Conservation (phyloP, 2,797 vertebrate species). For the Synanceia verrucosa region DNA sequence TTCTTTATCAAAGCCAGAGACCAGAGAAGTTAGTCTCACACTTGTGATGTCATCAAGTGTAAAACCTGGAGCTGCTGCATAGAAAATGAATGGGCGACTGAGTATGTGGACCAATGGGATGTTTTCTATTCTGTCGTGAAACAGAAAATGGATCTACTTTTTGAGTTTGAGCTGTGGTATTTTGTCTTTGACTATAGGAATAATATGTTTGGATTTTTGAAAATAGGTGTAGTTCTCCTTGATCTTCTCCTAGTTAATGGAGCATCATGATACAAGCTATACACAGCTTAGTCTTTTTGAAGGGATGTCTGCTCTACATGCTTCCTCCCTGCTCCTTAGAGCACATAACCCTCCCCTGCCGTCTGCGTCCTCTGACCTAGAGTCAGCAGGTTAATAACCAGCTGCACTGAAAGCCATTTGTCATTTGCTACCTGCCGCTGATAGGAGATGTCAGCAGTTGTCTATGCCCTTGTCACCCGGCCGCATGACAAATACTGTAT, state of each 20-base stretch:
- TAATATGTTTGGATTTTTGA: neutral
- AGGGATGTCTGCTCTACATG: neutral
- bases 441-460: slow-evolving; percentile 69
- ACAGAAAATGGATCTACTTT: neutral
- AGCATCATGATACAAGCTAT: neutral
- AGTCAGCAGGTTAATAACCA: slow-evolving; percentile 78
- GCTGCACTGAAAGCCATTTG: slow-evolving; percentile 67
- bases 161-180: neutral
- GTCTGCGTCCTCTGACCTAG: slow-evolving; percentile 63
- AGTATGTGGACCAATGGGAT: too few species aligned
- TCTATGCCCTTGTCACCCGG: slow-evolving; percentile 72
- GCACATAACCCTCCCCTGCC: slow-evolving; percentile 56
- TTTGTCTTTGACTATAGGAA: neutral
- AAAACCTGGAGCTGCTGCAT: neutral
- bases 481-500: slow-evolving; percentile 72
- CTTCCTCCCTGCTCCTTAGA: slow-evolving; percentile 15
- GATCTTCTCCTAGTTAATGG: neutral
- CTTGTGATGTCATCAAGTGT: neutral
- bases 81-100: neutral
- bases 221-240: neutral
- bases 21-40: neutral
- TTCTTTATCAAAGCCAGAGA: neutral
- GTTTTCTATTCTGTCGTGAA: neutral
- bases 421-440: slow-evolving; percentile 74
- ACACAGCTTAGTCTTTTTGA: neutral